phyloP scores from a whole-genome alignment of 2,113 vertebrate species.

The Scytalopus superciliaris region DNA sequence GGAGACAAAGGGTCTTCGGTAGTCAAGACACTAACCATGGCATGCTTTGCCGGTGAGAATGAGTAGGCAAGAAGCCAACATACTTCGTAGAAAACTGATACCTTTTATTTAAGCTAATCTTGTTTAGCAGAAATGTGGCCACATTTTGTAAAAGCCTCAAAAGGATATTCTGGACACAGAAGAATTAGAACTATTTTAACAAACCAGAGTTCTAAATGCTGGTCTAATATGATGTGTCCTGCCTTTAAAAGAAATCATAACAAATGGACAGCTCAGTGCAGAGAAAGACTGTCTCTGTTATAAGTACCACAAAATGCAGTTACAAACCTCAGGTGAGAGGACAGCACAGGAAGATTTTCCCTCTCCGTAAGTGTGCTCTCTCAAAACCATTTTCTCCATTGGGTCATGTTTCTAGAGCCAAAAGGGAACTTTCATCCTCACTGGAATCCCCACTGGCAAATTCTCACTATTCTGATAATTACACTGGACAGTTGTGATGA shows the following conservation, averaged over 20 bases:
- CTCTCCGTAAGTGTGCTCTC: not conserved
- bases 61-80: not conserved
- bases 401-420: not conserved
- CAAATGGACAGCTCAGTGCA: not conserved
- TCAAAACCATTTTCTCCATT: not conserved
- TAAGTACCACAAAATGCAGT: not conserved
- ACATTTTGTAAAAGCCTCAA: not conserved
- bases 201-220: not conserved
- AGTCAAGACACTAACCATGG: not conserved
- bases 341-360: not conserved
- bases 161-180: not conserved
- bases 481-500: not conserved
- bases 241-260: not conserved
- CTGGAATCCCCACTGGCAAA: not conserved
- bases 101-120: not conserved
- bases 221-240: not conserved
- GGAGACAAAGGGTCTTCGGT: not conserved
- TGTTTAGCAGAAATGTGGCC: rapidly evolving
- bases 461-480: not conserved
- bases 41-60: not conserved
- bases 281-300: rapidly evolving
- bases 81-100: not conserved
- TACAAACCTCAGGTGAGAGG: not conserved
- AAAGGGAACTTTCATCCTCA: not conserved
- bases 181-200: not conserved